Evolutionary conservation across 1,140 invertebrate genomes (phyloP).

Genomic region (Chironomus striatipennis): DNA sequence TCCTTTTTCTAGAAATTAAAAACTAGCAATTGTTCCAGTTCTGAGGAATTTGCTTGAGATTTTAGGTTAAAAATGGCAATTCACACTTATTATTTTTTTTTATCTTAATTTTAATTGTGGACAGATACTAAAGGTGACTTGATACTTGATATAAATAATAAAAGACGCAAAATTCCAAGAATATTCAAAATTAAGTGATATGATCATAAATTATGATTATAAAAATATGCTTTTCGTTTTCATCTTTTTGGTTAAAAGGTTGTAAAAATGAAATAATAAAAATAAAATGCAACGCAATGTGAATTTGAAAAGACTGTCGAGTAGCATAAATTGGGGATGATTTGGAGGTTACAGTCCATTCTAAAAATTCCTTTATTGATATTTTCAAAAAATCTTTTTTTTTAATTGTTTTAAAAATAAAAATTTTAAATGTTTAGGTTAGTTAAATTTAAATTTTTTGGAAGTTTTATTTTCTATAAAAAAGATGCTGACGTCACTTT

Average conservation of each 20-base stretch:
- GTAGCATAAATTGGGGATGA: no score
- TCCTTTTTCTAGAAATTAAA: background rate
- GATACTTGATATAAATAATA: no score
- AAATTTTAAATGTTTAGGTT: no score
- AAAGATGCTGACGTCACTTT: no score
- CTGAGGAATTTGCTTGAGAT: background rate
- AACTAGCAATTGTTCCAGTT: background rate
- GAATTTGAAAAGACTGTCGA: background rate
- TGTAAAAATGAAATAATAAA: background rate
- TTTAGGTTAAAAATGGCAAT: no score
- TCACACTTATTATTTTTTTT: no score
- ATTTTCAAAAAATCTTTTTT: background rate
- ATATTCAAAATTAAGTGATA: background rate
- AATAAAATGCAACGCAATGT: constrained; percentile 8
- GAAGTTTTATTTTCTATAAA: no score
- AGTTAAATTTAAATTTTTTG: no score
- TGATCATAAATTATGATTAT: constrained; percentile 14
- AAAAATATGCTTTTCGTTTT: background rate
- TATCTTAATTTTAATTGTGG: no score
- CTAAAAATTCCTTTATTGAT: background rate
- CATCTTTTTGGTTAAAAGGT: background rate
- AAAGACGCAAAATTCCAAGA: background rate
- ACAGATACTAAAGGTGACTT: no score
- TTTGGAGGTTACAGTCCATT: no score
- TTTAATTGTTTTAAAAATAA: no score